Conservation (phyloP, 1,140 invertebrate genomes). For the Drosophila jambulina region DNA sequence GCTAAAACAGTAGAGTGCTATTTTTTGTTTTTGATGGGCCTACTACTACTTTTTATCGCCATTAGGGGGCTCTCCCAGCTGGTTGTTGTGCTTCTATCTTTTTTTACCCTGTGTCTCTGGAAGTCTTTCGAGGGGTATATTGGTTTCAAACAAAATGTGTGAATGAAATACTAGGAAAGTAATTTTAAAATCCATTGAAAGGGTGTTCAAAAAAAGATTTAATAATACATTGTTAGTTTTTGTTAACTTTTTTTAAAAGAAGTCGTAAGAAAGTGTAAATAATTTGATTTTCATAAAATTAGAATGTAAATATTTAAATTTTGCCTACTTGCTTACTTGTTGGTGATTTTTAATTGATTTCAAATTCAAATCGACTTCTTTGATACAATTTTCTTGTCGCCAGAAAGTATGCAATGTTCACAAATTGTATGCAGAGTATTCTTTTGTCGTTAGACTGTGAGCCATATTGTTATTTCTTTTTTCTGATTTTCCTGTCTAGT, state of each 20-base stretch:
- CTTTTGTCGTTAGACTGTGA: not conserved
- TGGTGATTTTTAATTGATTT: not conserved
- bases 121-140: not conserved
- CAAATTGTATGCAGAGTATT: not conserved
- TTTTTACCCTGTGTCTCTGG: not conserved
- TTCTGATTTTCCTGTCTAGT: constrained; percentile 53
- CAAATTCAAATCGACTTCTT: not conserved
- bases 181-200: not conserved
- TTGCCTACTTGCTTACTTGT: not conserved
- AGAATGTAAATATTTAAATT: not conserved
- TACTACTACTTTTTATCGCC: constrained; percentile 57
- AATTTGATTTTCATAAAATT: not conserved
- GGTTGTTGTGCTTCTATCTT: constrained; percentile 19
- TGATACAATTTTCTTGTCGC: not conserved
- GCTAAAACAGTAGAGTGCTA: constrained; percentile 49
- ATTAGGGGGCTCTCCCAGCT: constrained; percentile 5
- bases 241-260: not conserved
- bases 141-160: no score
- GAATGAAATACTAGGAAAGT: not conserved
- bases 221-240: not conserved
- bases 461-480: not conserved
- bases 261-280: not conserved
- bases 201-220: no score
- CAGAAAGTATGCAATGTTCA: not conserved
- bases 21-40: constrained; percentile 52